Evolutionary conservation across 2,797 vertebrate species (phyloP).

Genomic region (Coregonus sp.): DNA sequence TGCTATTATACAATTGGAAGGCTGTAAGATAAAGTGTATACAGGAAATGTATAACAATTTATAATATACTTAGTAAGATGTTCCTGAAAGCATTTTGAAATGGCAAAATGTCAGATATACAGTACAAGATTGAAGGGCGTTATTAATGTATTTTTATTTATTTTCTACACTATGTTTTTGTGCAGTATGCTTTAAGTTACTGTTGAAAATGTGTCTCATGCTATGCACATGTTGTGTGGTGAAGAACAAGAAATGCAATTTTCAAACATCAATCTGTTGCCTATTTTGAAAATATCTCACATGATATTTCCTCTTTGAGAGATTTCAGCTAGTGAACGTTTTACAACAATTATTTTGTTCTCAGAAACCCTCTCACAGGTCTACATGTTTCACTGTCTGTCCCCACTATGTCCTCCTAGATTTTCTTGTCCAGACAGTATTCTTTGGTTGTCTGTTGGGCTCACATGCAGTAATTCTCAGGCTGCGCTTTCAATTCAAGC

Average conservation of each 20-base stretch:
- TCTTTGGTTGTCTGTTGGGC: slow-evolving; percentile 67
- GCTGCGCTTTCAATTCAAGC: slow-evolving; percentile 81
- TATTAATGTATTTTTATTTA: slow-evolving; percentile 15
- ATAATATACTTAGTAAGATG: background rate
- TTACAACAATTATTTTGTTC: too few species aligned
- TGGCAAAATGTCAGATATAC: slow-evolving; percentile 37
- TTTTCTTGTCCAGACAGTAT: too few species aligned
- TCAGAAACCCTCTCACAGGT: background rate
- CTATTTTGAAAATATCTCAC: background rate
- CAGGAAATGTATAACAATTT: too few species aligned
- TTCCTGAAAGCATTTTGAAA: background rate
- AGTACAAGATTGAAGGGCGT: slow-evolving; percentile 22
- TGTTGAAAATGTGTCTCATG: slow-evolving; percentile 31
- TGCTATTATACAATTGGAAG: background rate
- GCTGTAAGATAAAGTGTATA: slow-evolving; percentile 3
- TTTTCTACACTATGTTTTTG: slow-evolving; percentile 13
- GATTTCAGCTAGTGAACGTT: background rate
- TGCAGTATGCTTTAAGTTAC: slow-evolving; percentile 21
- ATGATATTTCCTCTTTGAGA: background rate
- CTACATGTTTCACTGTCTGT: slow-evolving; percentile 47
- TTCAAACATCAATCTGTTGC: background rate
- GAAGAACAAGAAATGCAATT: slow-evolving; percentile 30
- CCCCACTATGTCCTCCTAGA: slow-evolving; percentile 41
- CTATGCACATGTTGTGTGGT: slow-evolving; percentile 48
- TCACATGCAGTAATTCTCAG: slow-evolving; percentile 76